phyloP scores from a whole-genome alignment of 2,888 invertebrate species.

The Drosophila merina region DNA sequence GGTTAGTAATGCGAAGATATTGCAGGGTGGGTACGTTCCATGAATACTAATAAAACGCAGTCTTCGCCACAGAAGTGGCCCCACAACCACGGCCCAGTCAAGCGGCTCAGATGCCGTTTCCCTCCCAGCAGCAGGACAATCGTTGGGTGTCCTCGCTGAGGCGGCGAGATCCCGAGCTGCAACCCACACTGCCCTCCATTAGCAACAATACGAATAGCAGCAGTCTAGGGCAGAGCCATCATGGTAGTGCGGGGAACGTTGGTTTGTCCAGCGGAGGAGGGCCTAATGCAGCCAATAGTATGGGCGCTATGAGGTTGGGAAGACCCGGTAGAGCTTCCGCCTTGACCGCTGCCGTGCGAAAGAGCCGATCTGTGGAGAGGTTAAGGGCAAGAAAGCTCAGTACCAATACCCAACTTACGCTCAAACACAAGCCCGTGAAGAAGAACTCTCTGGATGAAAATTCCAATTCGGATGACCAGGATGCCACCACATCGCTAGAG shows the following conservation, averaged over 20 bases:
- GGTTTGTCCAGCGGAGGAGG: constrained; percentile 76
- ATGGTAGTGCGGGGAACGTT: constrained; percentile 84
- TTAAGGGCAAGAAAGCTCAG: constrained; percentile 83
- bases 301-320: constrained; percentile 67
- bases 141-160: constrained; percentile 89
- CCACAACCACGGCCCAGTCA: constrained; percentile 82
- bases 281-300: constrained; percentile 59
- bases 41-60: constrained; percentile 67
- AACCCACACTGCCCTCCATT: constrained; percentile 88
- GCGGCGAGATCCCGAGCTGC: constrained; percentile 87
- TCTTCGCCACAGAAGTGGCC: constrained; percentile 82
- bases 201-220: constrained; percentile 77
- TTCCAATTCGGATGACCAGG: constrained; percentile 84
- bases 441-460: constrained; percentile 84
- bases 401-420: constrained; percentile 82
- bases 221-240: constrained; percentile 73
- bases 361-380: constrained; percentile 83
- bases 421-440: constrained; percentile 82
- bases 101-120: constrained; percentile 66
- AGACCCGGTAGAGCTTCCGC: constrained; percentile 76
- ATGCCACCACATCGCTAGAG: constrained; percentile 83
- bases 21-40: constrained; percentile 17
- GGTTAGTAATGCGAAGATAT: constrained; percentile 65
- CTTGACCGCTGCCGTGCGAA: constrained; percentile 80
- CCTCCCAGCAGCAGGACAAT: constrained; percentile 85